Evolutionary conservation across 1,140 invertebrate genomes (phyloP).

Genomic region (Drosophila nannoptera): DNA sequence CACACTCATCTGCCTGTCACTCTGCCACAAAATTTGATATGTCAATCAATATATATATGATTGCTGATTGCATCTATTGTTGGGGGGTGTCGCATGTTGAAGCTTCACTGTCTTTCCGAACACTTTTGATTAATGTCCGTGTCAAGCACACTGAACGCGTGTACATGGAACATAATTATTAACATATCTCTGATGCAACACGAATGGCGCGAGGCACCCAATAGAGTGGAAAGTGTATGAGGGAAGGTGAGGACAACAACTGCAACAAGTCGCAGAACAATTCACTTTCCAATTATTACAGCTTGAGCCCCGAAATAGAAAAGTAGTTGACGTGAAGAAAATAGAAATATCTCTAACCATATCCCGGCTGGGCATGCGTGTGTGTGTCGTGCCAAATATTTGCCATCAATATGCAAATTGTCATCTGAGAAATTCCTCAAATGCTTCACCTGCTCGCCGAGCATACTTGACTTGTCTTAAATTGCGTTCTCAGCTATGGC

Average conservation of each 20-base stretch:
- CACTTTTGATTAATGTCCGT: constrained; percentile 36
- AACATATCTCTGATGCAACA: constrained; percentile 25
- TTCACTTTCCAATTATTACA: too few relatives aligned
- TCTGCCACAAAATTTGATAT: constrained; percentile 45
- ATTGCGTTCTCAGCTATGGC: constrained; percentile 22
- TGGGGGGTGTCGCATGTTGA: constrained; percentile 49
- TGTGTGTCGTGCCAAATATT: not conserved
- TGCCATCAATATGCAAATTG: constrained; percentile 37
- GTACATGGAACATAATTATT: constrained; percentile 2
- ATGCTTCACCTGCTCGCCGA: constrained; percentile 24
- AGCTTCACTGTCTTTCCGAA: constrained; percentile 31
- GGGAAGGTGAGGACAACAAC: too few relatives aligned
- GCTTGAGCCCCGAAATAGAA: not conserved
- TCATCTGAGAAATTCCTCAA: constrained; percentile 23
- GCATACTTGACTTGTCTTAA: constrained; percentile 32
- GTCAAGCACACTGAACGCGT: not conserved
- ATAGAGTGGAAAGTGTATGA: not conserved
- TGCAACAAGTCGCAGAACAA: too few relatives aligned
- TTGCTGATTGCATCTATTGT: constrained; percentile 58
- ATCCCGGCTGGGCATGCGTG: too few relatives aligned
- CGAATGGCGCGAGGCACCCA: not conserved
- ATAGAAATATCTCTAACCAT: not conserved
- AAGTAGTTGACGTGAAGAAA: not conserved
- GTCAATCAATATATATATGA: constrained; percentile 62
- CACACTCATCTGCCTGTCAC: constrained; percentile 42